Conservation (phyloP, 2,888 invertebrate genomes). For the Meteorus colon region DNA sequence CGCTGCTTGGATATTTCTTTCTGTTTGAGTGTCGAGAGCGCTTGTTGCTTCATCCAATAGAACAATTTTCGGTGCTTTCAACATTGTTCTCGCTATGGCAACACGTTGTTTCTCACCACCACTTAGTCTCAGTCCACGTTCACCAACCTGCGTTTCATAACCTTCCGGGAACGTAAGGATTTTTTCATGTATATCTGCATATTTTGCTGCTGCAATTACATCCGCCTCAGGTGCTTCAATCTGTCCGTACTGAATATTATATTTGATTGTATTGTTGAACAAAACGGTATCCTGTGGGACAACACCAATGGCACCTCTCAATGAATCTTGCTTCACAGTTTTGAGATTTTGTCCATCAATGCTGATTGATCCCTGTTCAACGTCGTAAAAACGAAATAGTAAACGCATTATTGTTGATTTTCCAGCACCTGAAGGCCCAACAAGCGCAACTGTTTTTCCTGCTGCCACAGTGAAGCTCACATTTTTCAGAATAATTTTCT, state of each 20-base stretch:
- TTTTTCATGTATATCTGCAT: constrained; percentile 94
- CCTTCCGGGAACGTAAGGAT: constrained; percentile 93
- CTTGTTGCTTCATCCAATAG: constrained; percentile 96
- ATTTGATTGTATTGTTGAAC: constrained; percentile 94
- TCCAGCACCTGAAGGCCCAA: constrained; percentile 92
- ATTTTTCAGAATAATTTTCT: constrained; percentile 84
- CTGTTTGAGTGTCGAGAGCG: constrained; percentile 95
- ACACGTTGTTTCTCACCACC: constrained; percentile 99
- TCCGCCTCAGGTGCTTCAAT: constrained; percentile 86
- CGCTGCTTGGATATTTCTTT: constrained; percentile 81
- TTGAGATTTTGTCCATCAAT: constrained; percentile 94
- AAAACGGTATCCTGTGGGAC: constrained; percentile 98
- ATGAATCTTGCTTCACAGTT: constrained; percentile 87
- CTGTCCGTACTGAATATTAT: constrained; percentile 95
- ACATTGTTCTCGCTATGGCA: constrained; percentile 95
- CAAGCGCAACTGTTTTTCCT: constrained; percentile 90
- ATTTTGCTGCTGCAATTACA: constrained; percentile 90
- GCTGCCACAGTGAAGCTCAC: constrained; percentile 86
- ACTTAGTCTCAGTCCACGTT: constrained; percentile 93
- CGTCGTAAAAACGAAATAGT: constrained; percentile 97
- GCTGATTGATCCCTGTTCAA: constrained; percentile 87
- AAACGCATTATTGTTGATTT: constrained; percentile 97
- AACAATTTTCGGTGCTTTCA: constrained; percentile 93
- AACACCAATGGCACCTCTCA: constrained; percentile 90
- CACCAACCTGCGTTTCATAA: constrained; percentile 94